Conservation (phyloP, 2,888 invertebrate genomes). For the Oegoconia quadripuncta region DNA sequence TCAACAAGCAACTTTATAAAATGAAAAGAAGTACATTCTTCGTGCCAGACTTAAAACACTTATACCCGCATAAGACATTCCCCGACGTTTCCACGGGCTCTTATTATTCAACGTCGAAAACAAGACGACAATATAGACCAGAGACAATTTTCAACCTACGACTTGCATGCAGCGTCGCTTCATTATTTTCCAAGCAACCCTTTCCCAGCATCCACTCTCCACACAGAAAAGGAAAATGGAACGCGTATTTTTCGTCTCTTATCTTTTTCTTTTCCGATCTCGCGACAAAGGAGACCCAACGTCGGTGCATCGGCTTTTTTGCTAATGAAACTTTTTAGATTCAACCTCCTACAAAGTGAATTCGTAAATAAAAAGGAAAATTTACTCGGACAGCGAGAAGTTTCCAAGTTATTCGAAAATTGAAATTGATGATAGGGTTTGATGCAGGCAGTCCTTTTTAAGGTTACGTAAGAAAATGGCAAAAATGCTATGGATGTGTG, state of each 20-base stretch:
- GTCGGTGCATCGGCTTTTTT: constrained; percentile 46
- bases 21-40: background rate
- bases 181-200: constrained; percentile 59
- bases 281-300: constrained; percentile 45
- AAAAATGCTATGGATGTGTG: too few species aligned
- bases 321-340: constrained; percentile 57
- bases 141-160: constrained; percentile 32
- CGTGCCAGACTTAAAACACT: too few species aligned
- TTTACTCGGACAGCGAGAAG: constrained; percentile 15
- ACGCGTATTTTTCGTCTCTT: constrained; percentile 52
- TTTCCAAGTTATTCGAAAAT: constrained; percentile 17
- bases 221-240: constrained; percentile 46
- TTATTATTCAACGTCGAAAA: constrained; percentile 5
- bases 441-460: too few species aligned
- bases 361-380: constrained; percentile 38
- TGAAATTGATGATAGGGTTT: background rate
- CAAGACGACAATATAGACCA: constrained; percentile 19
- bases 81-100: constrained; percentile 3
- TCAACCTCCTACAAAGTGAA: constrained; percentile 31
- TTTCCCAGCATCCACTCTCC: constrained; percentile 46
- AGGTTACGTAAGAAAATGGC: too few species aligned
- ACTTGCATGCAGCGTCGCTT: constrained; percentile 42
- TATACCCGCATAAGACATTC: too few species aligned
- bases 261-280: constrained; percentile 35
- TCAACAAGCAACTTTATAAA: too few species aligned